Percentiles rank a stretch among this genome's conserved stretches.
These are phyloP conservation scores for Cataglyphis altisquamis DNA, from an alignment of 2,888 invertebrate species.

Conservation along the genomic window DNA sequence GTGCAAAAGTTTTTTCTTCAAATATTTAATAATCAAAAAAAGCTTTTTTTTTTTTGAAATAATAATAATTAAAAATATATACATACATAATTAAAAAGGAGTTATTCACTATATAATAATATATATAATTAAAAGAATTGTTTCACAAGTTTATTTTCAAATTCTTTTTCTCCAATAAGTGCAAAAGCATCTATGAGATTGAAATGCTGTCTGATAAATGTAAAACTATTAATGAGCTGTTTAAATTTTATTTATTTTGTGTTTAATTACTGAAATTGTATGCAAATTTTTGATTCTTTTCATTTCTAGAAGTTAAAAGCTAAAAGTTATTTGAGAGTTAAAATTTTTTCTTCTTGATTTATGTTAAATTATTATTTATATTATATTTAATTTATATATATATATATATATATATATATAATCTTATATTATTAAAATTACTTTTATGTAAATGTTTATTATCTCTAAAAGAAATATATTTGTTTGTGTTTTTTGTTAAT, in stretches of 20 bases:
- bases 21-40: not conserved
- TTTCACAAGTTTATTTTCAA: no score
- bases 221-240: not conserved
- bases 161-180: no score
- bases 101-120: no score
- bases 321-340: not conserved
- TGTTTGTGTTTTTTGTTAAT: not conserved
- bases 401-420: not conserved
- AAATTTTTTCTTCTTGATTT: not conserved
- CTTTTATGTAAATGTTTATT: not conserved
- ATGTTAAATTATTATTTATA: not conserved
- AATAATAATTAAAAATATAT: not conserved
- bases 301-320: not conserved
- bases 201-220: not conserved
- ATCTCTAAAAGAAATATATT: not conserved
- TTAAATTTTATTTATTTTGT: not conserved
- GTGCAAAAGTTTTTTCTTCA: not conserved
- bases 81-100: not conserved
- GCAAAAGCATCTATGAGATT: not conserved
- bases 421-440: not conserved
- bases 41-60: not conserved
- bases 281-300: not conserved
- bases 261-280: not conserved
- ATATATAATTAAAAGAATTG: no score
- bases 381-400: not conserved